Conservation (phyloP, 2,797 vertebrate species). For the Limosa lapponica region DNA sequence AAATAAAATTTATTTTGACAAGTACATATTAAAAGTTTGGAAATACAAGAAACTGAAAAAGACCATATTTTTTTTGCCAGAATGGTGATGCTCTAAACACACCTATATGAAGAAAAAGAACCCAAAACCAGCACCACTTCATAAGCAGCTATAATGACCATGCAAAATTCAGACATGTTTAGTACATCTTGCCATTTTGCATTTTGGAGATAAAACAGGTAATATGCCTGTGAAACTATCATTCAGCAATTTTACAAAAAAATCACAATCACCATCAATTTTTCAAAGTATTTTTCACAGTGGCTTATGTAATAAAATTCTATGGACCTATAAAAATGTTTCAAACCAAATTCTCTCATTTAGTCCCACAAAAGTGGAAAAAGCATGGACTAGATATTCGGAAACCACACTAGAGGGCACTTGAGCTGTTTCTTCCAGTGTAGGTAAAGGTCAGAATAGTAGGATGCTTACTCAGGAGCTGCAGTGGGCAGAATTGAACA, state of each 20-base stretch:
- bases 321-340: neutral
- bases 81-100: neutral
- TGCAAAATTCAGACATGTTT: neutral
- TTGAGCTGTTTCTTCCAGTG: slow-evolving; percentile 39
- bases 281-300: neutral
- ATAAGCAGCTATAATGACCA: neutral
- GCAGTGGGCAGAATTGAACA: neutral
- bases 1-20: neutral
- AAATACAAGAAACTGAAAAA: neutral
- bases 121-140: neutral
- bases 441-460: neutral
- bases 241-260: neutral
- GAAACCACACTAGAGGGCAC: slow-evolving; percentile 76
- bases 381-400: neutral
- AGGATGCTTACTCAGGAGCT: neutral
- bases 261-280: neutral
- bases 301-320: neutral
- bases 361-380: neutral
- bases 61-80: accelerated
- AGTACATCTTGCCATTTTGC: neutral
- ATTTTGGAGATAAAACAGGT: neutral
- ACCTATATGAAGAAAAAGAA: neutral
- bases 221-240: neutral
- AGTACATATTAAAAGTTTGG: neutral
- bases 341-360: neutral